Base-by-base conservation (phyloP, 2,888 invertebrate species). In the Erebia aethiops region DNA sequence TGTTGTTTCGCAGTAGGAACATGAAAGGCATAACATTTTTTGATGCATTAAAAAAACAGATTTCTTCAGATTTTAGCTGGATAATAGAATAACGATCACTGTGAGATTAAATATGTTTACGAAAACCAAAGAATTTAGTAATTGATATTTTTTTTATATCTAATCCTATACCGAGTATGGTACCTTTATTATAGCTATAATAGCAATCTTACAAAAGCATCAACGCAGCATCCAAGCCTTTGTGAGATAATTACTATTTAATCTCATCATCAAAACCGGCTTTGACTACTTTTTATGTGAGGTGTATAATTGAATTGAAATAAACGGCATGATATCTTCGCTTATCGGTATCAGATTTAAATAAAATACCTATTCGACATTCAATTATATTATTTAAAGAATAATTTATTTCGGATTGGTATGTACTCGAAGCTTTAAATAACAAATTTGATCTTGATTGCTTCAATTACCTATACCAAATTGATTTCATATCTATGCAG, bases 261-360 rank as follows among this genome's bases (percentile, higher is more conserved):
- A 72, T 69, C 68, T 63, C 62, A 54, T 51, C 58, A 69, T 71
- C 62, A 57, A 58, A 74, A 74, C 74, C 72, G 70, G 72, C 69
- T 71, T 54, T 11, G 49, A 16, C 49, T 71, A 64, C 58, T 60
- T 70, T 72, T 71, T 72, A 49, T 10, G 1, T 26, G 49, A 26
- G 21, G 1, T 63, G 58, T 69, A 58, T 56, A 18, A 41, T 41
- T 16, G 70, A 63, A 72, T 72, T 72, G 66, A 70, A 70, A 72
- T 67, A 72, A 70, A 70, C 57, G 68, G 60, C 57, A 14, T 56
- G 63, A 72, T 58, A 69, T 60, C 54, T 64, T 69, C 67, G 35
- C 14, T 11, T 56, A 60, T 26, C 49, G 16, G 58, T 67, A 60
- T 21, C 35, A 57, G 51, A 60, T 56, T 56, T 65, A 16, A 9